Evolutionary conservation across 2,888 invertebrate genomes (phyloP).

Genomic region (Stenodema calcarata): DNA sequence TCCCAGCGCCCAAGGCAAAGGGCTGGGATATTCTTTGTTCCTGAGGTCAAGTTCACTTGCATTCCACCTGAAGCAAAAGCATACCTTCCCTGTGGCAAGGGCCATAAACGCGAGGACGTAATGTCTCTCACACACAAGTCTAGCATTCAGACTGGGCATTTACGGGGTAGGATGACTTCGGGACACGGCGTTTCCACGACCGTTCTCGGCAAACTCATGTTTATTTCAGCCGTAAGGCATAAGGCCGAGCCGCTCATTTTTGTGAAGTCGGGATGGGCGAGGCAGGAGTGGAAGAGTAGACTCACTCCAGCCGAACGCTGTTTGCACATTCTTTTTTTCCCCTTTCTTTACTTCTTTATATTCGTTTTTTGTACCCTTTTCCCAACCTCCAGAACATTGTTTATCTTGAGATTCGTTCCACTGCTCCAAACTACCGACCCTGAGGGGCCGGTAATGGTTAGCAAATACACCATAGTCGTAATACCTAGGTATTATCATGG

Average conservation of each 20-base stretch:
- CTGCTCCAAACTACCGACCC: not conserved
- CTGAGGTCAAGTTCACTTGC: not conserved
- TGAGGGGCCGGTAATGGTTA: not conserved
- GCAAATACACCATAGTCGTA: not conserved
- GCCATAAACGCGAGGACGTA: not conserved
- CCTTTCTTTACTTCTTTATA: not conserved
- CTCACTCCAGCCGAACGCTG: not conserved
- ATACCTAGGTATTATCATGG: not conserved
- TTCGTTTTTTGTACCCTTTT: not conserved
- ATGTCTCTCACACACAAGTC: not conserved
- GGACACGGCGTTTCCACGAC: not conserved
- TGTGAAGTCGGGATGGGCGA: not conserved
- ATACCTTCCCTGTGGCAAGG: not conserved
- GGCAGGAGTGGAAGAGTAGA: not conserved
- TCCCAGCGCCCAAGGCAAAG: no score
- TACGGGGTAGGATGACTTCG: not conserved
- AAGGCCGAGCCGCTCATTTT: conserved; percentile 13
- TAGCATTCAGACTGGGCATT: not conserved
- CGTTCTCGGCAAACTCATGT: not conserved
- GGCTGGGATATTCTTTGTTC: not conserved
- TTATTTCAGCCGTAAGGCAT: conserved; percentile 4
- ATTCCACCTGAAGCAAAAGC: not conserved
- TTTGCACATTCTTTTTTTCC: not conserved
- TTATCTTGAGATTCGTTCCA: conserved; percentile 11
- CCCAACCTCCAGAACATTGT: not conserved